phyloP scores from a whole-genome alignment of 2,113 vertebrate genomes.

The Trichechus manatus region DNA sequence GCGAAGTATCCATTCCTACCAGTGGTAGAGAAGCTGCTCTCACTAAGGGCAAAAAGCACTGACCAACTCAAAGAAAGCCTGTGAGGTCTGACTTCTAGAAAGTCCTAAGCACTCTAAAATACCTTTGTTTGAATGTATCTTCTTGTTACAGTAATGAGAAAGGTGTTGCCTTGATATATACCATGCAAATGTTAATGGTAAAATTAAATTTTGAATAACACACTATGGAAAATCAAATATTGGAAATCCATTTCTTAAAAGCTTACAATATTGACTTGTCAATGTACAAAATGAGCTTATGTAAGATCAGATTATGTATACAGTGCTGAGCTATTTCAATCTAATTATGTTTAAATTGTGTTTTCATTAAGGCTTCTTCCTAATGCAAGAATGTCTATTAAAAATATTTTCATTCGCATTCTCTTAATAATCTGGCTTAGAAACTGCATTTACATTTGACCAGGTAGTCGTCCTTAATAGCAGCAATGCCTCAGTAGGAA shows the following conservation, averaged over 20 bases:
- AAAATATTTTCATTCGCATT: slow-evolving; percentile 17
- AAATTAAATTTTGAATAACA: slow-evolving; percentile 86
- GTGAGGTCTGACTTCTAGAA: background rate
- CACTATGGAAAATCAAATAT: slow-evolving; percentile 84
- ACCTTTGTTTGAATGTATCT: background rate
- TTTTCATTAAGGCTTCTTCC: slow-evolving; percentile 55
- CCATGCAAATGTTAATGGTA: slow-evolving; percentile 70
- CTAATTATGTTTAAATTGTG: slow-evolving; percentile 36
- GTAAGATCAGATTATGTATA: slow-evolving; percentile 62
- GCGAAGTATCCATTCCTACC: background rate
- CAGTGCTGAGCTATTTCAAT: slow-evolving; percentile 59
- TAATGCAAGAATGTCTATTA: background rate
- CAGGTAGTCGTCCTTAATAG: background rate
- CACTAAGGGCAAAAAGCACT: background rate
- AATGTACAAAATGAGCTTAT: slow-evolving; percentile 62
- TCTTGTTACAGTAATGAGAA: slow-evolving; percentile 54
- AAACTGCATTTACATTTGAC: background rate
- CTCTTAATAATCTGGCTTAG: slow-evolving; percentile 31
- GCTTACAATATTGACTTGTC: background rate
- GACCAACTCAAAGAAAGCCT: background rate
- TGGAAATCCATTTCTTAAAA: slow-evolving; percentile 73
- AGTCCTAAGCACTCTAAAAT: background rate
- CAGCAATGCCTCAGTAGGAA: background rate
- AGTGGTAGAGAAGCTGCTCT: background rate
- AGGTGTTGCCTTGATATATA: background rate